phyloP scores from a whole-genome alignment of 1,140 invertebrate genomes.

The Steinernema feltiae region DNA sequence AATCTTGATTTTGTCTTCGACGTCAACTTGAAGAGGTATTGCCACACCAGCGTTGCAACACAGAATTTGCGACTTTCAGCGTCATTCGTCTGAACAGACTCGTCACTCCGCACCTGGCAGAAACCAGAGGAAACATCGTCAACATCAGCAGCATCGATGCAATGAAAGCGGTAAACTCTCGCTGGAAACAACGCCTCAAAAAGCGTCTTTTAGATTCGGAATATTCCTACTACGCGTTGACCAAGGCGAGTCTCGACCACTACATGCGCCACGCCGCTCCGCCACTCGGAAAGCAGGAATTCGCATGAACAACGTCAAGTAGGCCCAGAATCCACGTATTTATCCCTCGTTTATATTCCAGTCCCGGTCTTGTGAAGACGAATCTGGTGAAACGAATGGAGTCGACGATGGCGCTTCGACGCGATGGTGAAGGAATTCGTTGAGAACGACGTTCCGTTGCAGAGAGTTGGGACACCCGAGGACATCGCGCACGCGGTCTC shows the following conservation, averaged over 20 bases:
- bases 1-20: background rate
- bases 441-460: background rate
- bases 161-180: background rate
- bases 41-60: background rate
- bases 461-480: background rate
- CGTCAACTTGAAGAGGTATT: background rate
- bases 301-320: constrained; percentile 34
- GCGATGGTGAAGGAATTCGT: background rate
- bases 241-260: constrained; percentile 66
- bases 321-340: background rate
- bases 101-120: constrained; percentile 28
- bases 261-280: constrained; percentile 71
- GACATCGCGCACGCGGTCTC: background rate
- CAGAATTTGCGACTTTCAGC: constrained; percentile 16
- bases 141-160: constrained; percentile 33
- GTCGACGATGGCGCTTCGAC: background rate
- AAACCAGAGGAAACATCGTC: constrained; percentile 42
- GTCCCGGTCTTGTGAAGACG: constrained; percentile 17
- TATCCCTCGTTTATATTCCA: constrained; percentile 22
- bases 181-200: too few species aligned
- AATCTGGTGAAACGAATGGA: background rate
- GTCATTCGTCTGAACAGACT: constrained; percentile 27
- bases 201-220: too few species aligned
- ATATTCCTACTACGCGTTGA: constrained; percentile 64
- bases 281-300: constrained; percentile 67